Evolutionary conservation across 2,113 vertebrate genomes (phyloP).

Genomic region (Planiliza haematocheilus): DNA sequence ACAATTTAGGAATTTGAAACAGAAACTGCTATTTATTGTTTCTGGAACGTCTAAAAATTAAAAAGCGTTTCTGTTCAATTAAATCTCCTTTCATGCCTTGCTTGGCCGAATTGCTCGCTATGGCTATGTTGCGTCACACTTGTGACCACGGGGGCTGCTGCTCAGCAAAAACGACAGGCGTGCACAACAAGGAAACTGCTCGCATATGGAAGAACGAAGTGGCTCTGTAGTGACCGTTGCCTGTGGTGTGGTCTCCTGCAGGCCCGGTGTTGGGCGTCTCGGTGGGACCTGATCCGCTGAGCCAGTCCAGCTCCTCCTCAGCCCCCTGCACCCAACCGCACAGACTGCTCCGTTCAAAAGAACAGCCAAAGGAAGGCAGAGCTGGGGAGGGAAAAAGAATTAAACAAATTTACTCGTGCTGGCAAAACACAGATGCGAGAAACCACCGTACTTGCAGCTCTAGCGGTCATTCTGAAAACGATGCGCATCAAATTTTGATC

Average conservation of each 20-base stretch:
- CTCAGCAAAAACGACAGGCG: too few species aligned
- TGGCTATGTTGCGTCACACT: too few species aligned
- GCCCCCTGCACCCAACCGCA: slow-evolving; percentile 80
- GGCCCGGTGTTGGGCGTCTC: slow-evolving; percentile 80
- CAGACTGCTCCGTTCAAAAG: slow-evolving; percentile 78
- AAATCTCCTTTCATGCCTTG: too few species aligned
- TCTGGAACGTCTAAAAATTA: neutral
- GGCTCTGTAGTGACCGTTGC: slow-evolving; percentile 62
- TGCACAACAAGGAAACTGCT: neutral
- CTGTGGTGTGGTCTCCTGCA: slow-evolving; percentile 79
- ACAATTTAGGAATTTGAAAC: neutral
- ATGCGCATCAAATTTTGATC: neutral
- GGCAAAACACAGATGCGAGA: too few species aligned
- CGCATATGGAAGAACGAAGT: neutral
- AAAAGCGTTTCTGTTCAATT: neutral
- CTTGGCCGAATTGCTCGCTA: too few species aligned
- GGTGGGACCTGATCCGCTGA: slow-evolving; percentile 67
- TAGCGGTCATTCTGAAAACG: neutral
- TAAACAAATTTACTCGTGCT: neutral
- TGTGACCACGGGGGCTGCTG: too few species aligned
- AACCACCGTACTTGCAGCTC: too few species aligned
- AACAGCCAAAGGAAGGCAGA: slow-evolving; percentile 62
- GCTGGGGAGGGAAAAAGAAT: slow-evolving; percentile 52
- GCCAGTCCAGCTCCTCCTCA: slow-evolving; percentile 76
- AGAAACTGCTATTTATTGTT: neutral